Base-by-base conservation (phyloP, 2,888 invertebrate species). In the Chirona hameri region DNA sequence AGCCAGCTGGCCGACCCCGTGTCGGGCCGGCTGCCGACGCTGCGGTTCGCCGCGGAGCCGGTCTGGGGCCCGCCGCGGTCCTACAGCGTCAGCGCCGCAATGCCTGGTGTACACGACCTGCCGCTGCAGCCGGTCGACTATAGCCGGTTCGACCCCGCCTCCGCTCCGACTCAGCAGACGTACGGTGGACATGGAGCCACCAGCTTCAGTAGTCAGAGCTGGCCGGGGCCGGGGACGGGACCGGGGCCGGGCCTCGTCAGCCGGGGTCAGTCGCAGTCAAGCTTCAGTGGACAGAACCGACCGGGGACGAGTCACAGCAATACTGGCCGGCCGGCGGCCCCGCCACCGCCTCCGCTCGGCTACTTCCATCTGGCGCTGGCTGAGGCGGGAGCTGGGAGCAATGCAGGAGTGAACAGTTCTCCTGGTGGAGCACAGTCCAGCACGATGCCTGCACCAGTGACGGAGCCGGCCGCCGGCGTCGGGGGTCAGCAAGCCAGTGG, bases 21-120 rank as follows among this genome's bases (percentile, higher is more conserved):
- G 21, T 76, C 76, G 46, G 46, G 76, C 76, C 76, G 76, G 46
- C 76, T 76, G 76, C 76, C 76, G 39, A 76, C 76, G 46, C 76
- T 76, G 24, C 76, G 76, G 76, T 76, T 76, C 76, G 76, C 76
- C 76, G 76, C 15, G 3, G 39, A 12, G 76, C 76, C 24, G 24
- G 1, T 0, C n/a, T 65, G 65, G 65, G n/a, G 65, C 9, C 65
- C n/a, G 31, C 72, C 72, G 31, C 31, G 15, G 31, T 1, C 72
- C 60, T 39, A 9, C 69, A 29, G 24, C 27, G 14, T 9, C 69
- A 9, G 12, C 69, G 18, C 72, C 39, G 76, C 76, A 39, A 5
- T 46, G 39, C 76, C 76, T 10, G 39, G 76, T 24, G 76, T 76
- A 46, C 76, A 76, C 76, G 76, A 46, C 76, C 76, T 76, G 76